Conservation (phyloP, 2,113 vertebrate genomes). For the Xenopus tropicalis region UCB_Xtro_10.0 CM004444.2:131398501-131399000, state of each 20-base stretch:
- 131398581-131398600: constrained; percentile 38
- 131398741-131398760: constrained; percentile 25
- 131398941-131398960: too few relatives aligned
- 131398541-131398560: constrained; percentile 31
- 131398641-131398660: constrained; percentile 41
- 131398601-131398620: constrained; percentile 41
- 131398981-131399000: too few relatives aligned
- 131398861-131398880: too few relatives aligned
- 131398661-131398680: constrained; percentile 41
- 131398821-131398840: background rate
- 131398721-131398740: constrained; percentile 41
- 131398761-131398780: constrained; percentile 21
- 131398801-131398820: constrained; percentile 19
- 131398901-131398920: too few relatives aligned
- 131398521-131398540: constrained; percentile 23
- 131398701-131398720: constrained; percentile 43
- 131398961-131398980: too few relatives aligned
- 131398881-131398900: too few relatives aligned
- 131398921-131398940: too few relatives aligned
- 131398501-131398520: constrained; percentile 3
- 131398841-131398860: background rate
- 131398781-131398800: constrained; percentile 21
- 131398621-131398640: constrained; percentile 40
- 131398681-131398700: constrained; percentile 38
- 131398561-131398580: constrained; percentile 13